Conservation (phyloP, 2,113 vertebrate genomes). For the Gambusia affinis region DNA sequence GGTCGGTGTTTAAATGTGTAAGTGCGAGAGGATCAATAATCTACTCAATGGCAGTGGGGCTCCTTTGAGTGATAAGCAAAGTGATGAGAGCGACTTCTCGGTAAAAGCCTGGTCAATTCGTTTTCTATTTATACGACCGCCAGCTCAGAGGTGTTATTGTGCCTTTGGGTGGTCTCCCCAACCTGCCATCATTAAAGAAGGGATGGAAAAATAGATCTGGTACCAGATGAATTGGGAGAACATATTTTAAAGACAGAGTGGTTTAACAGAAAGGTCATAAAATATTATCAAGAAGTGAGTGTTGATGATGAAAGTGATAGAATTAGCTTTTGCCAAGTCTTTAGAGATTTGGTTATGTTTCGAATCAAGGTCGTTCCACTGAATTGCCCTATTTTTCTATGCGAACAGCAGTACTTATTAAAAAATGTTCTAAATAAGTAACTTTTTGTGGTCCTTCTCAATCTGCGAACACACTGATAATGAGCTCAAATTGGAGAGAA, state of each 20-base stretch:
- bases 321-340: conserved; percentile 74
- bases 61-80: conserved; percentile 63
- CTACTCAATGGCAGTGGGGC: conserved; percentile 35
- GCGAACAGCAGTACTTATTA: conserved; percentile 68
- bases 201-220: conserved; percentile 56
- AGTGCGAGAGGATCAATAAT: conserved; percentile 52
- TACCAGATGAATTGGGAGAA: conserved; percentile 45
- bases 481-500: conserved; percentile 60
- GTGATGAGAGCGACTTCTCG: conserved; percentile 52
- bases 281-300: conserved; percentile 64
- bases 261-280: conserved; percentile 57
- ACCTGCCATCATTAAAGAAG: conserved; percentile 57
- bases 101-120: conserved; percentile 50
- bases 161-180: conserved; percentile 53
- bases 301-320: conserved; percentile 72
- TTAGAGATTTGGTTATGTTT: conserved; percentile 70
- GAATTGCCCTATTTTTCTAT: conserved; percentile 73
- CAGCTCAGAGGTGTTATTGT: conserved; percentile 67
- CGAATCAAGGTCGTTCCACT: conserved; percentile 74
- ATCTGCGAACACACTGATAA: conserved; percentile 44
- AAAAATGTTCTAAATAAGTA: conserved; percentile 72
- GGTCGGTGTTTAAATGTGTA: conserved; percentile 60
- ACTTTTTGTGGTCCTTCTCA: conserved; percentile 59
- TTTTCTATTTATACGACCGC: conserved; percentile 64
- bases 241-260: conserved; percentile 53